These are phyloP conservation scores for Menura novaehollandiae DNA, from an alignment of 2,113 vertebrate genomes.

Conservation along the genomic window DNA sequence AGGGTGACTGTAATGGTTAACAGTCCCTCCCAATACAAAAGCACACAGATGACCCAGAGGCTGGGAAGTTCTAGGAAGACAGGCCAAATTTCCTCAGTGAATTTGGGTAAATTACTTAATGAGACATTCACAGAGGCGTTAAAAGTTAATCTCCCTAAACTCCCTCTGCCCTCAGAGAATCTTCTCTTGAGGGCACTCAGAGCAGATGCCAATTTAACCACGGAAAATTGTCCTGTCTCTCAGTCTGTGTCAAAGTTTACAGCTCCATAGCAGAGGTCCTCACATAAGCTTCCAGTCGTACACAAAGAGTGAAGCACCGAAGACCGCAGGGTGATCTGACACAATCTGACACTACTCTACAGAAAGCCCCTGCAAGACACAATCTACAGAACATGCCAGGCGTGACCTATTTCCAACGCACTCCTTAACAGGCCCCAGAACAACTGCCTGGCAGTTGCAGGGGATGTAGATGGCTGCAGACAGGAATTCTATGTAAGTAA, in stretches of 20 bases:
- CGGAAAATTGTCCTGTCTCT: background rate
- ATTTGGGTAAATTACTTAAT: constrained; percentile 32
- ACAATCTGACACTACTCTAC: background rate
- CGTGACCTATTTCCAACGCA: background rate
- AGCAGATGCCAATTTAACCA: background rate
- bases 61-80: background rate
- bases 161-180: constrained; percentile 24
- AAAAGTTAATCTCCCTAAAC: constrained; percentile 6
- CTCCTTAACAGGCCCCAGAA: background rate
- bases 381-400: background rate
- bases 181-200: background rate
- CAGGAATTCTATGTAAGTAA: background rate
- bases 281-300: background rate
- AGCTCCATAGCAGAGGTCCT: background rate
- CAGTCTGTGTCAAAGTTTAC: background rate
- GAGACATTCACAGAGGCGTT: background rate
- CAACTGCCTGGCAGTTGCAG: background rate
- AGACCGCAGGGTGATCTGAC: background rate
- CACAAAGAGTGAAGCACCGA: background rate
- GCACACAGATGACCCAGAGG: background rate
- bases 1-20: background rate
- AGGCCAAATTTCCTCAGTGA: background rate
- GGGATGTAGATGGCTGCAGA: background rate
- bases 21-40: background rate
- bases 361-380: background rate